Evolutionary conservation across 2,888 invertebrate species (phyloP).

Genomic region (Tenthredo scrophulariae): DNA sequence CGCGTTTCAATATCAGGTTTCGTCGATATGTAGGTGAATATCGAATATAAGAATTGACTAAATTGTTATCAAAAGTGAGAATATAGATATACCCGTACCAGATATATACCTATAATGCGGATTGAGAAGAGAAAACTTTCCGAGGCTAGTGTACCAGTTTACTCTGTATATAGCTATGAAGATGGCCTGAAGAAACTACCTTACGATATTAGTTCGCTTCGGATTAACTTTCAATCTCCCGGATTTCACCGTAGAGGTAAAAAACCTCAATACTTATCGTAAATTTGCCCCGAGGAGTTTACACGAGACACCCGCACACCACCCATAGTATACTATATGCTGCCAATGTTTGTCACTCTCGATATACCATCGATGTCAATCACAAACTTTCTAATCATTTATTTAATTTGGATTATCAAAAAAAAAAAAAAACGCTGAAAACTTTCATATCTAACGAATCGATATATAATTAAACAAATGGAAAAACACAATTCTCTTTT

Average conservation of each 20-base stretch:
- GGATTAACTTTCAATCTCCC: constrained; percentile 37
- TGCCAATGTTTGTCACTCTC: constrained; percentile 2
- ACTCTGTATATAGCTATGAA: neutral
- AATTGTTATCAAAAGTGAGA: neutral
- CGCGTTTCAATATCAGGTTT: neutral
- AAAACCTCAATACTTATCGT: neutral
- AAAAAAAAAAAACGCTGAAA: neutral
- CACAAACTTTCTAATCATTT: neutral
- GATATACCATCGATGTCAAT: neutral
- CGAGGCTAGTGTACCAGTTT: constrained; percentile 31
- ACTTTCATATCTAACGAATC: neutral
- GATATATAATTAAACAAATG: neutral
- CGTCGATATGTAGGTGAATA: neutral
- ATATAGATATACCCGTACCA: neutral
- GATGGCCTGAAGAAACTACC: neutral
- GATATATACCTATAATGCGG: neutral
- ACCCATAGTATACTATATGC: neutral
- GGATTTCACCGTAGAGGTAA: constrained; percentile 18
- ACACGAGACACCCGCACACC: constrained; percentile 1
- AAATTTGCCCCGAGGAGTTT: neutral
- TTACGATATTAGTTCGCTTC: constrained; percentile 9
- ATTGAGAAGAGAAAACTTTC: constrained; percentile 19
- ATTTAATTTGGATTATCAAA: neutral
- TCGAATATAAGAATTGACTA: neutral
- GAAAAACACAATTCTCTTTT: neutral